Evolutionary conservation across 2,113 vertebrate species (phyloP).

Genomic region (Micromys minutus): DNA sequence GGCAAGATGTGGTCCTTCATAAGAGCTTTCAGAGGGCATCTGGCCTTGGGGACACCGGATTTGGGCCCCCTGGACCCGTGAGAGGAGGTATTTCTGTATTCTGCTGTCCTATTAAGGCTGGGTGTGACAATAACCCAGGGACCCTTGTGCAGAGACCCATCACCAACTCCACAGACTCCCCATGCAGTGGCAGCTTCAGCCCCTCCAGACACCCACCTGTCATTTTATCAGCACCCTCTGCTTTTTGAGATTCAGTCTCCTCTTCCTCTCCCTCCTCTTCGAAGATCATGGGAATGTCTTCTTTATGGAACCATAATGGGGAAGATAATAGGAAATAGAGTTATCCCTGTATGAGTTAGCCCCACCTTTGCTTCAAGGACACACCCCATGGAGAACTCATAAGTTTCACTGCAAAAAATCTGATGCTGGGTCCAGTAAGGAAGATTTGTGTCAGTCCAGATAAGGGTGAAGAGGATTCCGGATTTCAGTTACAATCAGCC

Average conservation of each 20-base stretch:
- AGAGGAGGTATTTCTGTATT: not conserved
- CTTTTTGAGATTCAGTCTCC: not conserved
- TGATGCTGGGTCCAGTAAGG: not conserved
- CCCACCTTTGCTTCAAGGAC: fast-evolving
- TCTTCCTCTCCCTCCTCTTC: slow-evolving; percentile 30
- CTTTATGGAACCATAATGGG: not conserved
- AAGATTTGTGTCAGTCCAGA: not conserved
- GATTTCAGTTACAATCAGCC: no score
- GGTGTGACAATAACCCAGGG: fast-evolving
- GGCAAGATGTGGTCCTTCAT: not conserved
- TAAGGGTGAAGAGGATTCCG: not conserved
- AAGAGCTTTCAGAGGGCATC: no score
- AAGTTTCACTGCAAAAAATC: fast-evolving
- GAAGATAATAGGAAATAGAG: not conserved
- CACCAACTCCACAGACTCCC: not conserved
- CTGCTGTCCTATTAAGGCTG: not conserved
- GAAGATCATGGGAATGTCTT: fast-evolving
- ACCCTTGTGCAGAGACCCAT: not conserved
- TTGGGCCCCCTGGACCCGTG: not conserved
- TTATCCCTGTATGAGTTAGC: fast-evolving
- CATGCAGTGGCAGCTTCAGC: fast-evolving
- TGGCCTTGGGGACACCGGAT: not conserved
- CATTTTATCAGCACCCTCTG: fast-evolving
- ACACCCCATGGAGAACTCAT: fast-evolving
- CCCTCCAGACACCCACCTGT: not conserved